Conservation (phyloP, 2,888 invertebrate species). For the Caenorhabditis angaria region DNA sequence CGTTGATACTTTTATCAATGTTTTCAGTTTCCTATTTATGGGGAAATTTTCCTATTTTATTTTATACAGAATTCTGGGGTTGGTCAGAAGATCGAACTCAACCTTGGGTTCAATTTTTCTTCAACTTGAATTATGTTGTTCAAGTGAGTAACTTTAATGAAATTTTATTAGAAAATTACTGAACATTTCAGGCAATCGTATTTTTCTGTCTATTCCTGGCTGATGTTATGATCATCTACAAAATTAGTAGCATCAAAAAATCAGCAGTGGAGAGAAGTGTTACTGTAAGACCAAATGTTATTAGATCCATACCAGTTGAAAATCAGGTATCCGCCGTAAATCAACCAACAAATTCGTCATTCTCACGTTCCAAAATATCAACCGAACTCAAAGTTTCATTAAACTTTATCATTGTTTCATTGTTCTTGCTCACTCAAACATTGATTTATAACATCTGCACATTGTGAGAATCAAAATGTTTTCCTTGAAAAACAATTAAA, state of each 20-base stretch:
- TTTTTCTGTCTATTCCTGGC: constrained; percentile 31
- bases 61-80: constrained; percentile 35
- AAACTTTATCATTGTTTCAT: constrained; percentile 41
- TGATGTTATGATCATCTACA: constrained; percentile 41
- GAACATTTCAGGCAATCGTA: constrained; percentile 36
- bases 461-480: constrained; percentile 20
- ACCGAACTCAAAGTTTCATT: constrained; percentile 43
- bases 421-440: constrained; percentile 38
- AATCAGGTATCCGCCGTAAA: constrained; percentile 34
- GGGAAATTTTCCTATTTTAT: constrained; percentile 28
- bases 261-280: constrained; percentile 26
- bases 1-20: constrained; percentile 24
- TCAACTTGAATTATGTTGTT: constrained; percentile 37
- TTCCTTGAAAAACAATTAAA: not conserved
- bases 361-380: constrained; percentile 8
- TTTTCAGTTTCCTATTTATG: constrained; percentile 33
- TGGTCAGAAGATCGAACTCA: constrained; percentile 35
- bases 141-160: no score
- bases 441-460: constrained; percentile 44
- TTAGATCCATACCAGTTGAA: constrained; percentile 5
- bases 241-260: constrained; percentile 34
- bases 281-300: constrained; percentile 13
- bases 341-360: not conserved
- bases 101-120: constrained; percentile 29
- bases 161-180: no score